Conservation (phyloP, 2,888 invertebrate species). For the Drosophila multiciliata region DNA sequence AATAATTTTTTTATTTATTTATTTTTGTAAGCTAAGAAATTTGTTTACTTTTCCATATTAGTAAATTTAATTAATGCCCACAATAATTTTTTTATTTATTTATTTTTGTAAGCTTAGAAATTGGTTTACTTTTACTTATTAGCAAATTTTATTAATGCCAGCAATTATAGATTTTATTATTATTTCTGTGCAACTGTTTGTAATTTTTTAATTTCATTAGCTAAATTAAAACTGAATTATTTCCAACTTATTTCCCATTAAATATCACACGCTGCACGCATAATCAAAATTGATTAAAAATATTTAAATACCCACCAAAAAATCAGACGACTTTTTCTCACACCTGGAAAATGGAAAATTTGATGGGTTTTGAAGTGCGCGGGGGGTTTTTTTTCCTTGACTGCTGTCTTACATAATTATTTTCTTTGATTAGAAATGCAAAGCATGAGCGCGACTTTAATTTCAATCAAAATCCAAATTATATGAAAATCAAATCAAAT, state of each 20-base stretch:
- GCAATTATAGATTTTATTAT: neutral
- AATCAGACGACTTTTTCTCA: conserved; percentile 23
- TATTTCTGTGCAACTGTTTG: neutral
- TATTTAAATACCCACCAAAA: conserved; percentile 58
- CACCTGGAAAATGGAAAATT: conserved; percentile 39
- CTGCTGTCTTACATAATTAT: conserved; percentile 6
- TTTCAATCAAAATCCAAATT: conserved; percentile 78
- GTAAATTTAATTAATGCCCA: fast-evolving
- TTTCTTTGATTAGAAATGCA: conserved; percentile 65
- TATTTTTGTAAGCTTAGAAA: neutral
- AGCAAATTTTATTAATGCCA: neutral
- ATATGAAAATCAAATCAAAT: conserved; percentile 75
- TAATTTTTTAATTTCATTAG: neutral
- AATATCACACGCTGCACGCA: neutral
- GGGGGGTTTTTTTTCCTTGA: conserved; percentile 4
- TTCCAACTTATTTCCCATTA: neutral
- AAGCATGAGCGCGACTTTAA: conserved; percentile 66
- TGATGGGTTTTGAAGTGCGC: conserved; percentile 17
- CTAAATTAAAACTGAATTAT: neutral
- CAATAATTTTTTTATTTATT: neutral
- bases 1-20: neutral
- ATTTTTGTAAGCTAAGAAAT: neutral
- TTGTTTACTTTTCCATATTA: neutral
- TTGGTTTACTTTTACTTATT: neutral
- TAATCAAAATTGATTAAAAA: conserved; percentile 44